These are phyloP conservation scores for Mesorhabditis spiculigera DNA, from an alignment of 2,888 invertebrate genomes.

Conservation along the genomic window DNA sequence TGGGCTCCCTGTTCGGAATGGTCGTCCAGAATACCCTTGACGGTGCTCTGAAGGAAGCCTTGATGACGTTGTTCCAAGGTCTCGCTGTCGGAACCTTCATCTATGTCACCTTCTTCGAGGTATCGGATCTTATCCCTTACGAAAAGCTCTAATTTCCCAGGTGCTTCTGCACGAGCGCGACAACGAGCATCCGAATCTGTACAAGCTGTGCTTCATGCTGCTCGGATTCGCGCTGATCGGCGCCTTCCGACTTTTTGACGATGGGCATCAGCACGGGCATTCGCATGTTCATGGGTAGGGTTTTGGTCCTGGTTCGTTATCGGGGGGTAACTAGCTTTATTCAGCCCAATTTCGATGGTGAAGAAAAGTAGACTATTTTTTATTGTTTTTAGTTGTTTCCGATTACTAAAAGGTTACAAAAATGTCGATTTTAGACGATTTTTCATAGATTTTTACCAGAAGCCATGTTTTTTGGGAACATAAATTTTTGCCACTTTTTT, in stretches of 20 bases:
- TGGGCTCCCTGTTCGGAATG: constrained; percentile 63
- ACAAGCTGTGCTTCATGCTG: constrained; percentile 51
- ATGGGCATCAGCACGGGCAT: constrained; percentile 17
- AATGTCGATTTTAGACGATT: too few species aligned
- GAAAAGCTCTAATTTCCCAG: constrained; percentile 59
- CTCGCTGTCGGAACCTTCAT: constrained; percentile 86
- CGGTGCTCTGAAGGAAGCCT: constrained; percentile 22
- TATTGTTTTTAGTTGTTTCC: too few species aligned
- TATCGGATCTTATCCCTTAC: constrained; percentile 64
- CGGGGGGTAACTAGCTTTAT: too few species aligned
- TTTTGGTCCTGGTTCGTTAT: not conserved
- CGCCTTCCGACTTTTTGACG: constrained; percentile 38
- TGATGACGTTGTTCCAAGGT: constrained; percentile 69
- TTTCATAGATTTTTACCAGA: too few species aligned
- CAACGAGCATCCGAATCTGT: constrained; percentile 57
- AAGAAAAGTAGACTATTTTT: too few species aligned
- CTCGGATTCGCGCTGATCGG: constrained; percentile 55
- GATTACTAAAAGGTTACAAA: too few species aligned
- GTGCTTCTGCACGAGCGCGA: constrained; percentile 58
- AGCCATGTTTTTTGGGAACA: too few species aligned
- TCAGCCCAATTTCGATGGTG: too few species aligned
- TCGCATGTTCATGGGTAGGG: not conserved
- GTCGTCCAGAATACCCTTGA: constrained; percentile 30
- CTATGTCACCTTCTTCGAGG: constrained; percentile 93
- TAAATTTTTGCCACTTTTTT: too few species aligned